A percentile compares a stretch with the other conserved stretches of the same genome.
phyloP scores from a whole-genome alignment of 2,113 vertebrate genomes.

The Pluvialis apricaria region DNA sequence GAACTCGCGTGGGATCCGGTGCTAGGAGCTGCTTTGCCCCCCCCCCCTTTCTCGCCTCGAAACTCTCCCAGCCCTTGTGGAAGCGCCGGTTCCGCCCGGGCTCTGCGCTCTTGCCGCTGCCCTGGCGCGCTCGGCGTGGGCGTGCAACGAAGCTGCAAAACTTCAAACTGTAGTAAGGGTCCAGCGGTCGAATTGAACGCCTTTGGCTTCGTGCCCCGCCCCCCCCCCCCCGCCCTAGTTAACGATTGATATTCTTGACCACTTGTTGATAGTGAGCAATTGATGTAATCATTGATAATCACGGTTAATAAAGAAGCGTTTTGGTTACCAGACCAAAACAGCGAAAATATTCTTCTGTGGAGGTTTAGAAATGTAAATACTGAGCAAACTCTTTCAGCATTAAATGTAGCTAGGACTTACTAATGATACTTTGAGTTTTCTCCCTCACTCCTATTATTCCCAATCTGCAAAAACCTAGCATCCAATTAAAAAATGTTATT shows the following conservation, averaged over 20 bases:
- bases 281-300: not conserved
- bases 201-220: not conserved
- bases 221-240: fast-evolving
- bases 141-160: fast-evolving
- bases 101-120: not conserved
- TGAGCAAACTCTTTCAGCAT: not conserved
- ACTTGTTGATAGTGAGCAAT: not conserved
- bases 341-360: not conserved
- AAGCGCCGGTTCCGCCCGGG: not conserved
- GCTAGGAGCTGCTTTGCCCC: not conserved
- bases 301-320: not conserved
- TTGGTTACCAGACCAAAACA: not conserved
- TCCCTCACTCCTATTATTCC: not conserved
- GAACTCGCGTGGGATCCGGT: not conserved
- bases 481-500: not conserved
- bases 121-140: fast-evolving
- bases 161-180: not conserved
- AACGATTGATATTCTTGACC: not conserved
- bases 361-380: not conserved
- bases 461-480: not conserved
- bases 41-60: not conserved
- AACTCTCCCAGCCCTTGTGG: no score
- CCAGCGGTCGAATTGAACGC: not conserved
- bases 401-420: not conserved
- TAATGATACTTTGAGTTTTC: not conserved